Base-by-base conservation (phyloP, 2,888 invertebrate genomes). In the Lepidocyrtoides sp. region DNA sequence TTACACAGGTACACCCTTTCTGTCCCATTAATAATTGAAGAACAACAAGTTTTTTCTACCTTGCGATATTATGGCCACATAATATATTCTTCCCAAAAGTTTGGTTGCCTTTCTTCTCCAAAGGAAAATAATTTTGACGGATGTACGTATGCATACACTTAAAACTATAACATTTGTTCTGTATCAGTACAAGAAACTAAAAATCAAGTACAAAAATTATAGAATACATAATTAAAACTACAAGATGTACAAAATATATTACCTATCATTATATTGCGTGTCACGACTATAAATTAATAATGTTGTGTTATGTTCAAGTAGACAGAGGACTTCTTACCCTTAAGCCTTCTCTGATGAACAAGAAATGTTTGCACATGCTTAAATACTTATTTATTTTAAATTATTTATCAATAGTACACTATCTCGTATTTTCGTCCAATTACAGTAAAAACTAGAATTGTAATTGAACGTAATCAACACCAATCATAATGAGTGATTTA, bases 1-100 rank as follows among this genome's bases (percentile, higher is more conserved):
- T 82, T n/a, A 75, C 82, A 82, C 89, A 89, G 89, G 89, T 89
- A 89, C 89, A 72, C 89, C 60, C 72, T 81, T 87, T 79, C 41
- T 66, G 26, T 84, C 84, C 48, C 48, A 44, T 63, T 86, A 14
- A 54, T 23, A 84, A 0, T 17, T 10, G 10, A 17, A 14, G 5
- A 36, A 0, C n/a, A 54, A 26, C 29, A 63, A 26, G 60, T 63
- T 29, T 4, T 29, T 8, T 23, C 7, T 29, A 26, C n/a, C n/a
- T n/a, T n/a, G n/a, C n/a, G 36, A 36, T 20, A 8, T 57, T 23
- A 10, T 10, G 26, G 26, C 23, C 10, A 63, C 57, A 5, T 20
- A 17, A 5, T 17, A 12, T 12, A 23, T 20, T 57, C 20, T 60
- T 60, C 26, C 10, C 8, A 69, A 36, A 66, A 69, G 20, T 20